A percentile compares a stretch with the other conserved stretches of the same genome.
Conservation (phyloP, 92 coral and sea anemone species). For the Palythoa heliodiscus region DNA sequence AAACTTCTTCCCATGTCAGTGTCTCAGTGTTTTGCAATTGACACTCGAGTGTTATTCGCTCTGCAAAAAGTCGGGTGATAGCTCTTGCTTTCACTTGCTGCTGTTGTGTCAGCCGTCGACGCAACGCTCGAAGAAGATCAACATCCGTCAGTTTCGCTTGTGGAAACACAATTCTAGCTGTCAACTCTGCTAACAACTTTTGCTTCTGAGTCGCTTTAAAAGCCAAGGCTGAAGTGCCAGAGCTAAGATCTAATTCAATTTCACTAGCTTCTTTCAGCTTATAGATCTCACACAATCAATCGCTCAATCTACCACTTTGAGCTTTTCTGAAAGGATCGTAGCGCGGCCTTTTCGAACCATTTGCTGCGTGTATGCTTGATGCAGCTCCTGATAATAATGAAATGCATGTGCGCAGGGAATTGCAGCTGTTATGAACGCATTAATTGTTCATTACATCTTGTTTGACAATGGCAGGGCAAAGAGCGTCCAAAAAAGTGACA, state of each 20-base stretch:
- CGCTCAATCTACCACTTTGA: slow-evolving; percentile 2
- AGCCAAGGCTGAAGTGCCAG: slow-evolving; percentile 39
- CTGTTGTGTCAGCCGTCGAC: slow-evolving; percentile 31
- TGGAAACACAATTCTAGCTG: slow-evolving; percentile 10
- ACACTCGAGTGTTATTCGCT: slow-evolving; percentile 23
- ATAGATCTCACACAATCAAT: slow-evolving; percentile 15
- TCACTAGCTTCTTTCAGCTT: slow-evolving; percentile 52
- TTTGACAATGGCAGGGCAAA: slow-evolving; percentile 20
- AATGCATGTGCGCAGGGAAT: slow-evolving; percentile 31
- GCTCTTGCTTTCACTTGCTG: slow-evolving; percentile 22
- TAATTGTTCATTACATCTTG: slow-evolving; percentile 37
- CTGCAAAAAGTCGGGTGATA: slow-evolving; percentile 2
- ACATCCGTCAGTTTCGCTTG: slow-evolving; percentile 9
- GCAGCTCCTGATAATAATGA: slow-evolving; percentile 14
- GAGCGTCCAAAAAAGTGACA: slow-evolving; percentile 27
- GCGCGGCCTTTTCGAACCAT: slow-evolving; percentile 30
- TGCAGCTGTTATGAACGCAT: slow-evolving; percentile 35
- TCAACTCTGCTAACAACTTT: slow-evolving; percentile 7
- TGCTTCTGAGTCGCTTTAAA: slow-evolving; percentile 29
- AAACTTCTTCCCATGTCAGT: slow-evolving; percentile 43
- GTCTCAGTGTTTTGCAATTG: slow-evolving; percentile 25
- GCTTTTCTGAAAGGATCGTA: slow-evolving; percentile 19
- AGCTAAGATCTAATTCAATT: slow-evolving; percentile 29
- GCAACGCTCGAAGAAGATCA: neutral
- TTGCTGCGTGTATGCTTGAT: neutral